Evolutionary conservation across 2,888 invertebrate species (phyloP).

Genomic region (Cerastoderma edule): DNA sequence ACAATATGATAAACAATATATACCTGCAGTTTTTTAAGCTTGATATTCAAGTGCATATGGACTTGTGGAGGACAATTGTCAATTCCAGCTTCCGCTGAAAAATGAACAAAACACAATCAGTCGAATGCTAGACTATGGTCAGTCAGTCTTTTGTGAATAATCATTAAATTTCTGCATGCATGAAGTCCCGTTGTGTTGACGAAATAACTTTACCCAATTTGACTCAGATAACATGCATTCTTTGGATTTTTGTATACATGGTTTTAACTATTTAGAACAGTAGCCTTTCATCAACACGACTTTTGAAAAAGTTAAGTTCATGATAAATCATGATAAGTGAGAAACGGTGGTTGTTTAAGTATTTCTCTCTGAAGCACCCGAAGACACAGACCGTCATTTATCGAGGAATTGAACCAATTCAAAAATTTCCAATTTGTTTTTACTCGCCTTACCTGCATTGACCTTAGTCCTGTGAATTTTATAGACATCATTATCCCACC

Average conservation of each 20-base stretch:
- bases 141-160: too few relatives aligned
- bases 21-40: constrained; percentile 79
- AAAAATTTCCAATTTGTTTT: too few relatives aligned
- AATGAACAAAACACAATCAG: constrained; percentile 11
- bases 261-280: background rate
- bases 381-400: too few relatives aligned
- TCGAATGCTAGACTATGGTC: too few relatives aligned
- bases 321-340: too few relatives aligned
- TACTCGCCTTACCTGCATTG: constrained; percentile 58
- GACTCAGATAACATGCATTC: background rate
- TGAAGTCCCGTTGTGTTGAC: too few relatives aligned
- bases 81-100: constrained; percentile 70
- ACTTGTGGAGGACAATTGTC: constrained; percentile 77
- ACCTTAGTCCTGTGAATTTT: constrained; percentile 73
- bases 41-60: constrained; percentile 77
- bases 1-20: too few relatives aligned
- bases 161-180: too few relatives aligned
- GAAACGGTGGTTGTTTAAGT: too few relatives aligned
- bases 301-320: background rate
- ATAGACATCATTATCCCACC: constrained; percentile 71
- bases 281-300: background rate
- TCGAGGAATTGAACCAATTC: too few relatives aligned
- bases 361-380: too few relatives aligned
- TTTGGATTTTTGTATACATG: background rate
- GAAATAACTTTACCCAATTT: background rate